Base-by-base conservation (phyloP, 2,113 vertebrate genomes). In the Vulpes vulpes region DNA sequence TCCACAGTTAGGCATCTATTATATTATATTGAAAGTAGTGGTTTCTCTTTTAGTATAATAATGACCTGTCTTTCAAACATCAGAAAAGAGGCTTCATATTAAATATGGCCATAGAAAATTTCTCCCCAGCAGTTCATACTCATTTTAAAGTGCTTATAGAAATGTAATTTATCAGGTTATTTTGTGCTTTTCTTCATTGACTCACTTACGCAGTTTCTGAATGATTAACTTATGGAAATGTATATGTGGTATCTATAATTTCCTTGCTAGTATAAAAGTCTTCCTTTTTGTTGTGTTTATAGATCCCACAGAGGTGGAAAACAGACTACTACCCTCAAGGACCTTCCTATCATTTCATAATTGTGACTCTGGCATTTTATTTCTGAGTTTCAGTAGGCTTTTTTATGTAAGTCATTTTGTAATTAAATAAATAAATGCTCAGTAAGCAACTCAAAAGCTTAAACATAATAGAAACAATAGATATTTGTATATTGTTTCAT, bases 211-310 rank as follows among this genome's bases (percentile, higher is more conserved):
- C 8, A 67, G 65, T 95, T 97, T 93, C 65, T 91, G 80, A 90
- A 88, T 94, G 32, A 97, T 60, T 89, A 79, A 78, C 57, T 92
- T 92, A 94, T 51, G 67, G 65, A 60, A 95, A 91, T 94, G 43
- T 95, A 12, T 93, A 43, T 88, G 17, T 95, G 32, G n/a, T 83
- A 89, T 92, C 86, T 97, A 79, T 4, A 94, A 79, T 92, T 95
- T 96, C 14, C 93, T 96, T 59, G 91, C 65, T 94, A 35, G 43
- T 93, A 78, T 89, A 79, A 89, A 95, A 96, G 11, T 76, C 14
- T 97, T 95, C 32, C n/a, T 88, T 25, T 96, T 94, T 89, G 25
- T 74, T 95, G 25, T 94, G 74, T 92, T 92, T 97, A 93, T 82
- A 96, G 60, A 91, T 73, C 67, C 69, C 78, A 92, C 43, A 91